Conservation (phyloP, 2,113 vertebrate species). For the Mormyrus lacerda region DNA sequence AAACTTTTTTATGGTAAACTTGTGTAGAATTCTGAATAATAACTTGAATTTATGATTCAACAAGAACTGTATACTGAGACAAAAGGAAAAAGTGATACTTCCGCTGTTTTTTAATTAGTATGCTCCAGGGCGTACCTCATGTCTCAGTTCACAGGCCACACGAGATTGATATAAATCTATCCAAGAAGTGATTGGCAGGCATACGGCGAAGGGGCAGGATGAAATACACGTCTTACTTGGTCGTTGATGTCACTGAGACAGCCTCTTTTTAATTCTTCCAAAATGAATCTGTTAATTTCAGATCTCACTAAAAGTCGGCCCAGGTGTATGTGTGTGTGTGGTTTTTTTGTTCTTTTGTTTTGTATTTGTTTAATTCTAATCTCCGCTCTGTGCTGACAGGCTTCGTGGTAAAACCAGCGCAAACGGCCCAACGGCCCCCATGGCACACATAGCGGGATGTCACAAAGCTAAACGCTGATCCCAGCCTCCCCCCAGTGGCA, state of each 20-base stretch:
- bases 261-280: not conserved
- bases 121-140: not conserved
- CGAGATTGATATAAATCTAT: not conserved
- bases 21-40: not conserved
- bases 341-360: not conserved
- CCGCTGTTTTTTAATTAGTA: not conserved
- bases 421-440: not conserved
- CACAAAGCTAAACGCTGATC: constrained; percentile 24
- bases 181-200: not conserved
- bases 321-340: not conserved
- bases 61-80: not conserved
- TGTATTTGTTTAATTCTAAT: not conserved
- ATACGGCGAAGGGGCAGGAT: not conserved
- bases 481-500: not conserved
- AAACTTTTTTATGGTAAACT: not conserved
- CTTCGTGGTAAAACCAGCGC: not conserved
- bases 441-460: not conserved
- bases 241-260: not conserved
- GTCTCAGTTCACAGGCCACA: not conserved
- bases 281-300: not conserved
- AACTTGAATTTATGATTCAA: not conserved
- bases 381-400: not conserved
- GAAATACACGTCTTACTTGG: not conserved
- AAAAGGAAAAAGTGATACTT: not conserved
- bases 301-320: not conserved